phyloP scores from a whole-genome alignment of 2,113 vertebrate genomes.

The Meles meles region DNA sequence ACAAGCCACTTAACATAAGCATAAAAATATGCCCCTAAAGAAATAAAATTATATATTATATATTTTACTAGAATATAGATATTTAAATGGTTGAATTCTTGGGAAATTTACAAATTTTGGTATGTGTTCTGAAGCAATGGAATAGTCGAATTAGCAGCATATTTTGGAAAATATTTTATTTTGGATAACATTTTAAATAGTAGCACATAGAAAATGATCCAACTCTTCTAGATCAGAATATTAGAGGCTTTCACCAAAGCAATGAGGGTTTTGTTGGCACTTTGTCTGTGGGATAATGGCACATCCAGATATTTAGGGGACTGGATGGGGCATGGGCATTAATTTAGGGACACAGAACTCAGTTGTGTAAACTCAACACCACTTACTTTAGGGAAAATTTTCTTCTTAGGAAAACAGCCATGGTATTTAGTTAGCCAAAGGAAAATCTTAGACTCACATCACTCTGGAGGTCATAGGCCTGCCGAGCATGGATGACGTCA shows the following conservation, averaged over 20 bases:
- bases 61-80: neutral
- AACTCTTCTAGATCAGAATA: neutral
- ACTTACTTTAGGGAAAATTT: neutral
- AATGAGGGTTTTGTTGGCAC: neutral
- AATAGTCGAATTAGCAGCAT: neutral
- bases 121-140: neutral
- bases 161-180: constrained; percentile 28
- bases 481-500: constrained; percentile 83
- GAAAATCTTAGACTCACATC: constrained; percentile 78
- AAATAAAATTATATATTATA: neutral
- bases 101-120: neutral
- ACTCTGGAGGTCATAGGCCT: constrained; percentile 83
- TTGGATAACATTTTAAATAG: constrained; percentile 13
- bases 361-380: neutral
- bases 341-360: neutral
- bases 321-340: neutral
- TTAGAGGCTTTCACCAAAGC: neutral
- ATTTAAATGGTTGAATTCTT: constrained; percentile 9
- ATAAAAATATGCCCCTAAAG: neutral
- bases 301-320: neutral
- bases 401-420: neutral
- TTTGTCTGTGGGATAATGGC: neutral
- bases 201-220: neutral
- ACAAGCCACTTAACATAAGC: neutral
- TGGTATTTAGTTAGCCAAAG: neutral